Evolutionary conservation across 2,113 vertebrate species (phyloP), one percentile per base, ranked within the genome.

Genomic region (Chunga burmeisteri): DNA sequence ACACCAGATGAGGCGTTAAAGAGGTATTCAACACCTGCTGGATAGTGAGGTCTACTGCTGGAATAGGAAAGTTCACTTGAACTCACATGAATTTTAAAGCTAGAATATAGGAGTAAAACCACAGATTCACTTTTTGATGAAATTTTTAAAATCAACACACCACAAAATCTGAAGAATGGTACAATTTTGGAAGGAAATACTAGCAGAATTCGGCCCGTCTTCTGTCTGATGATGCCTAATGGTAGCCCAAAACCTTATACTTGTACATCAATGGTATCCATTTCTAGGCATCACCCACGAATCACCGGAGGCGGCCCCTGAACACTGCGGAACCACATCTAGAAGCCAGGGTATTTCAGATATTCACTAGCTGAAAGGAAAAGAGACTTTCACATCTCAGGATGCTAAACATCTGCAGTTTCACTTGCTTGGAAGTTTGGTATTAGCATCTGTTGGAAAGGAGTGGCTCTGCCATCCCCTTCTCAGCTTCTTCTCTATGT

Each of bases 261-360:
- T 1, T 9, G 10, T 6, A 22, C 32, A 10, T 6, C 0, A 1
- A 6, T 2, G 11, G 27, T 4, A 26, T 11, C 49, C 25, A 2
- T 32, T 80, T 32, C 53, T 17, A 53, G 23, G 50, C 46, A 40
- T 8, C n/a, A 13, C 17, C 46, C 4, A 0, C 2, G 29, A 62
- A 23, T 25, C 16, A 26, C n/a, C 15, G 10, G 16, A n/a, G 34
- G 26, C 2, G 2, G 25, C 14, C 29, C 78, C 4, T 10, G 15
- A 44, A 16, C 9, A 1, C 38, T 22, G 53, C 42, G 56, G 61
- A 66, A 55, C n/a, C 11, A 0, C 2, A 10, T 6, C 71, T 18
- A 13, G 44, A 46, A 56, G 25, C 19, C 26, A 13, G 7, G 2
- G 16, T 22, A 13, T 11, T 47, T n/a, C 20, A 63, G 50, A 16